Percentiles rank a stretch among this genome's conserved stretches.
phyloP scores from a whole-genome alignment of 2,797 vertebrate species.

The Moxostoma hubbsi region DNA sequence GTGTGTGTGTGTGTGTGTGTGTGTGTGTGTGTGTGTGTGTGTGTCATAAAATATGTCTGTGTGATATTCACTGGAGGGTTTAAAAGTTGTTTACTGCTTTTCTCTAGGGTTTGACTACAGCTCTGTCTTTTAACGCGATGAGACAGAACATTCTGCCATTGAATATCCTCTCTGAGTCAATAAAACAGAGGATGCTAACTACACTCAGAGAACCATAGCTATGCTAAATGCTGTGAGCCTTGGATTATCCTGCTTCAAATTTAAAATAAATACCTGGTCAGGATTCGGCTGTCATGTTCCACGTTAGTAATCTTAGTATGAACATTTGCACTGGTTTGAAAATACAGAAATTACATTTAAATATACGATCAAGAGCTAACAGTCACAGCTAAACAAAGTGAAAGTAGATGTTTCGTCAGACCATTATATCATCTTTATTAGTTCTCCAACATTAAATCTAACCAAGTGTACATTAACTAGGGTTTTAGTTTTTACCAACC shows the following conservation, averaged over 20 bases:
- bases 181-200: conserved; percentile 19
- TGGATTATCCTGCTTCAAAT: conserved; percentile 38
- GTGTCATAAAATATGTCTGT: conserved; percentile 45
- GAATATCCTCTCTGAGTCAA: conserved; percentile 26
- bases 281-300: conserved; percentile 11
- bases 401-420: not conserved
- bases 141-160: conserved; percentile 23
- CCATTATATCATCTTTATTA: not conserved
- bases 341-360: not conserved
- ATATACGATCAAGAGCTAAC: no score
- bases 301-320: conserved; percentile 7
- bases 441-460: not conserved
- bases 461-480: not conserved
- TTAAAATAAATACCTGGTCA: conserved; percentile 38
- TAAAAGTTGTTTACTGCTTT: conserved; percentile 53
- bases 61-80: conserved; percentile 52
- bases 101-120: conserved; percentile 36
- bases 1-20: conserved; percentile 7
- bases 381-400: not conserved
- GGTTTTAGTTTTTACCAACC: no score
- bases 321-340: not conserved
- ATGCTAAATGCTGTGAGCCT: conserved; percentile 25
- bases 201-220: conserved; percentile 20
- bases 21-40: no score
- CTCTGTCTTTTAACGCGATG: conserved; percentile 24